phyloP scores from a whole-genome alignment of 2,113 vertebrate species.

The Brachyistius frenatus region DNA sequence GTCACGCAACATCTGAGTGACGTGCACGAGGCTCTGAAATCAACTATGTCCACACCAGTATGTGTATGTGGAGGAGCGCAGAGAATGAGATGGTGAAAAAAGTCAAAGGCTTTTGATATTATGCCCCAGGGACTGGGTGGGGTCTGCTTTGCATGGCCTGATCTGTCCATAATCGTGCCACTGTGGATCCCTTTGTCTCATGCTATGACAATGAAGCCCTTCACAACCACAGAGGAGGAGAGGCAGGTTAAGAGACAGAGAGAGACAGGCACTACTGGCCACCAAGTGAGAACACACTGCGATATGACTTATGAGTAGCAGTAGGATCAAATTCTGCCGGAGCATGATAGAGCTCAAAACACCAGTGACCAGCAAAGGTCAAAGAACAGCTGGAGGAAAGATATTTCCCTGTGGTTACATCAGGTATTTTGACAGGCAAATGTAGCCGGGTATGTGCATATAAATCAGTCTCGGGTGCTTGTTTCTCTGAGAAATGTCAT shows the following conservation, averaged over 20 bases:
- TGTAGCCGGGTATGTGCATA: conserved; percentile 51
- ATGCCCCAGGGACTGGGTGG: conserved; percentile 47
- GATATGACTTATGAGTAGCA: background rate
- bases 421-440: conserved; percentile 82
- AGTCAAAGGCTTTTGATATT: conserved; percentile 42
- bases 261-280: conserved; percentile 22
- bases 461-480: conserved; percentile 37
- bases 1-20: background rate
- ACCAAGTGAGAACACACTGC: conserved; percentile 15
- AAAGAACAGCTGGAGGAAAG: conserved; percentile 32
- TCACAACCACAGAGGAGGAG: conserved; percentile 36
- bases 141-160: conserved; percentile 70
- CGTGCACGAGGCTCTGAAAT: conserved; percentile 1
- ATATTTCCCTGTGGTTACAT: conserved; percentile 72
- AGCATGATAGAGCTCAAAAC: conserved; percentile 3
- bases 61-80: background rate
- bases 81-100: conserved; percentile 27
- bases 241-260: conserved; percentile 7
- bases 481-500: background rate
- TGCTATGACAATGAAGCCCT: conserved; percentile 61
- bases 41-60: conserved; percentile 11
- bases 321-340: background rate
- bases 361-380: conserved; percentile 10
- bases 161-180: conserved; percentile 56
- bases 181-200: conserved; percentile 67